These are phyloP conservation scores for Alouatta palliata DNA, from an alignment of 2,113 vertebrate genomes.

Conservation along the genomic window DNA sequence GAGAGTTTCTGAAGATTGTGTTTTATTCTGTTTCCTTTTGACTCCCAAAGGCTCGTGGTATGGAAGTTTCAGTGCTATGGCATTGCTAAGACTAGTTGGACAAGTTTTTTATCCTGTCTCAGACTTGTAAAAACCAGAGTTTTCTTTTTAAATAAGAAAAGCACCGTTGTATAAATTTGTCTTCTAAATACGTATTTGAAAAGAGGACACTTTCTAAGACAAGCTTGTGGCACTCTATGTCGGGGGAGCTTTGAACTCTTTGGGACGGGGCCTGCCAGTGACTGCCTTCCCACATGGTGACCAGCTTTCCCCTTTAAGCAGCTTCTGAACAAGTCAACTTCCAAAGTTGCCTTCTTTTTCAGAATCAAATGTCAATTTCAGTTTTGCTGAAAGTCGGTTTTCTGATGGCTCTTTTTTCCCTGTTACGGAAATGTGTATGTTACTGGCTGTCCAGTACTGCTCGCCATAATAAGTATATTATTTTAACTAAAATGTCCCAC, in stretches of 20 bases:
- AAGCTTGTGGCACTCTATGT: slow-evolving; percentile 12
- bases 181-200: slow-evolving; percentile 58
- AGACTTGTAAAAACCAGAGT: slow-evolving; percentile 69
- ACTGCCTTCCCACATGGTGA: neutral
- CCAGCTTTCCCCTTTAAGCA: neutral
- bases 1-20: slow-evolving; percentile 28
- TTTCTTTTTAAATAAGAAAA: slow-evolving; percentile 58
- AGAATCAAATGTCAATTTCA: slow-evolving; percentile 19
- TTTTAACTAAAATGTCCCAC: slow-evolving; percentile 36
- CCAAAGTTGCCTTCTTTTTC: slow-evolving; percentile 19
- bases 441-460: neutral
- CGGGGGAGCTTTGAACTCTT: neutral
- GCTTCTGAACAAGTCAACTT: slow-evolving; percentile 23
- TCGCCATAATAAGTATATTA: neutral
- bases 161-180: slow-evolving; percentile 60
- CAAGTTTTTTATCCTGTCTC: slow-evolving; percentile 69
- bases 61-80: slow-evolving; percentile 45
- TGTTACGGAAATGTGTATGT: neutral
- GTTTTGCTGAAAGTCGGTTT: neutral
- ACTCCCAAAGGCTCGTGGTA: neutral
- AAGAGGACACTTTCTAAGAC: slow-evolving; percentile 57
- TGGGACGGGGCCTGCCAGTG: neutral
- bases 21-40: slow-evolving; percentile 56
- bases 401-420: slow-evolving; percentile 10
- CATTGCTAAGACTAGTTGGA: slow-evolving; percentile 64